Evolutionary conservation across 2,888 invertebrate genomes (phyloP).

Genomic region (Andricus curvator): DNA sequence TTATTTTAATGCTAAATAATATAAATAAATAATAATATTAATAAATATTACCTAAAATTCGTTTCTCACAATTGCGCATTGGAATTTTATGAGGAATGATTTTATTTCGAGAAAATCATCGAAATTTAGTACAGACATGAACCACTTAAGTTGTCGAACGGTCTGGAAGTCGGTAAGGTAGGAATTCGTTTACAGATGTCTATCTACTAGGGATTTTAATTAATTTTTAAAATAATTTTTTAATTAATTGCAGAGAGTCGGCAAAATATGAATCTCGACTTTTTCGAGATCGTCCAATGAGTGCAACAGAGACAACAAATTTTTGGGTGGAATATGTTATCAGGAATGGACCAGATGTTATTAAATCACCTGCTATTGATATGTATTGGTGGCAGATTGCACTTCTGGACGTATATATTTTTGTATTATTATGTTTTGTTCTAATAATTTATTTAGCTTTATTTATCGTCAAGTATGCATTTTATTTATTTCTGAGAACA

Average conservation of each 20-base stretch:
- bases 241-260: slow-evolving; percentile 48
- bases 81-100: too few relatives aligned
- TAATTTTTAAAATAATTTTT: too few relatives aligned
- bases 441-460: background rate
- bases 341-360: slow-evolving; percentile 61
- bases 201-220: too few relatives aligned
- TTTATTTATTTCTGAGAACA: background rate
- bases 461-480: background rate
- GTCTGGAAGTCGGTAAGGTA: too few relatives aligned
- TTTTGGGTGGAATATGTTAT: slow-evolving; percentile 70
- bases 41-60: too few relatives aligned
- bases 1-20: too few relatives aligned
- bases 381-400: slow-evolving; percentile 66
- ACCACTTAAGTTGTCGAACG: too few relatives aligned
- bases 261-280: slow-evolving; percentile 47
- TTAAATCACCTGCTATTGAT: slow-evolving; percentile 61
- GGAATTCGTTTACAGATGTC: too few relatives aligned
- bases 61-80: too few relatives aligned
- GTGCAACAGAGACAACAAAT: slow-evolving; percentile 59
- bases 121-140: too few relatives aligned
- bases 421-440: slow-evolving; percentile 40
- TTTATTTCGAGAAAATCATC: too few relatives aligned
- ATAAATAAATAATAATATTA: too few relatives aligned
- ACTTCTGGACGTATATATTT: slow-evolving; percentile 65
- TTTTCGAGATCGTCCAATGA: slow-evolving; percentile 66